Percentiles rank a stretch among this genome's conserved stretches.
phyloP scores from a whole-genome alignment of 2,113 vertebrate genomes.

The Gobiocypris rarus region DNA sequence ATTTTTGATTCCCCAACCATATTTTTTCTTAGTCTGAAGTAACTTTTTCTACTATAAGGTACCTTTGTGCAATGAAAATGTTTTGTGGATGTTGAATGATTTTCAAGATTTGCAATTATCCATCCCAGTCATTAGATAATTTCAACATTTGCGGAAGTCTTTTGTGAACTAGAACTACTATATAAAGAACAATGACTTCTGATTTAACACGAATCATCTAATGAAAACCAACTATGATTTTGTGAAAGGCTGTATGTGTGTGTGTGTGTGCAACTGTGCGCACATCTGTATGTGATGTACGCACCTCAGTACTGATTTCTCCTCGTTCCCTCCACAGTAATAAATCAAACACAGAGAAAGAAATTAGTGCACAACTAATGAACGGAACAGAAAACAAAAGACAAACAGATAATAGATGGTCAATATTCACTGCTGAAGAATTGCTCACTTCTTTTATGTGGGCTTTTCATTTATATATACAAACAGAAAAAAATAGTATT shows the following conservation, averaged over 20 bases:
- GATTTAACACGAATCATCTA: not conserved
- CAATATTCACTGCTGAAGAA: not conserved
- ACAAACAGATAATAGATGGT: conserved; percentile 8
- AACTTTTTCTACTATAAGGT: no score
- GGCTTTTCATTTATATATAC: not conserved
- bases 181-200: not conserved
- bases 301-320: conserved; percentile 6
- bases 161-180: not conserved
- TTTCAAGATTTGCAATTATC: not conserved
- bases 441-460: not conserved
- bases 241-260: conserved; percentile 8
- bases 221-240: not conserved
- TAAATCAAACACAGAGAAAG: conserved; percentile 30
- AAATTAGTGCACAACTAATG: conserved; percentile 19
- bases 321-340: conserved; percentile 21
- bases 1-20: no score
- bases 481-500: not conserved
- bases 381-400: conserved; percentile 41
- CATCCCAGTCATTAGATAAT: not conserved
- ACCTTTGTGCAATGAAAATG: no score
- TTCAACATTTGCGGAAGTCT: not conserved
- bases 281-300: not conserved
- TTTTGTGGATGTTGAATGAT: no score
- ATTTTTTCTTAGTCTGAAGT: no score
- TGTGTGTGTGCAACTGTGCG: not conserved